Evolutionary conservation across 2,113 vertebrate genomes (phyloP).

Genomic region (Colossoma macropomum): DNA sequence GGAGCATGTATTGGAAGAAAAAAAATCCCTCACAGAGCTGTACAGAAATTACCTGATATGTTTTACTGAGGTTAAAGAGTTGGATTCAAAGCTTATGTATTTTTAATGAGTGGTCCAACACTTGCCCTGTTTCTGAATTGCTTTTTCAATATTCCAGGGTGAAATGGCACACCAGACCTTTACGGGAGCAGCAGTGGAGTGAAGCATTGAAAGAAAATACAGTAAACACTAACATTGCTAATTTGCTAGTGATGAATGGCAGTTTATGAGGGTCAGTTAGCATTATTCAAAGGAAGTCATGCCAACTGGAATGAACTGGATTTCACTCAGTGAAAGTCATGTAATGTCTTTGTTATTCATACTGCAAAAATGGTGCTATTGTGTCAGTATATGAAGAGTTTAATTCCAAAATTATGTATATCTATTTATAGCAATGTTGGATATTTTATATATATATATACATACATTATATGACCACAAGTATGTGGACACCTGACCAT

Average conservation of each 20-base stretch:
- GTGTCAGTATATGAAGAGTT: too few species aligned
- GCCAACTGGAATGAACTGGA: not conserved
- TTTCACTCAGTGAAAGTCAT: not conserved
- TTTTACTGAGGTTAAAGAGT: constrained; percentile 45
- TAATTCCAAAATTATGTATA: too few species aligned
- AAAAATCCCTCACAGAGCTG: not conserved
- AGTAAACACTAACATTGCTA: not conserved
- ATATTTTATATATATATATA: too few species aligned
- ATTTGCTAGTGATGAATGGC: not conserved
- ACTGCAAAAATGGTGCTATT: too few species aligned
- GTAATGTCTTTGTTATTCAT: too few species aligned
- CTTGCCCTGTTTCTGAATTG: constrained; percentile 24
- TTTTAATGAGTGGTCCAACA: constrained; percentile 44
- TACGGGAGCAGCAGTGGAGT: not conserved
- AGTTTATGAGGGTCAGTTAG: not conserved
- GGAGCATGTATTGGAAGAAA: constrained; percentile 19
- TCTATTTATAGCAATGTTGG: too few species aligned
- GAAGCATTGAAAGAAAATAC: not conserved
- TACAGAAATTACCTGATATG: constrained; percentile 21
- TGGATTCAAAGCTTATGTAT: constrained; percentile 41
- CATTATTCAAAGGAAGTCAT: not conserved
- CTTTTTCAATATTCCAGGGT: constrained; percentile 35
- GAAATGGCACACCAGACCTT: constrained; percentile 18
- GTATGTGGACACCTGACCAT: too few species aligned
- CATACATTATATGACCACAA: too few species aligned